These are phyloP conservation scores for Bufotes viridis DNA, from an alignment of 2,797 vertebrate genomes.

Conservation along the genomic window DNA sequence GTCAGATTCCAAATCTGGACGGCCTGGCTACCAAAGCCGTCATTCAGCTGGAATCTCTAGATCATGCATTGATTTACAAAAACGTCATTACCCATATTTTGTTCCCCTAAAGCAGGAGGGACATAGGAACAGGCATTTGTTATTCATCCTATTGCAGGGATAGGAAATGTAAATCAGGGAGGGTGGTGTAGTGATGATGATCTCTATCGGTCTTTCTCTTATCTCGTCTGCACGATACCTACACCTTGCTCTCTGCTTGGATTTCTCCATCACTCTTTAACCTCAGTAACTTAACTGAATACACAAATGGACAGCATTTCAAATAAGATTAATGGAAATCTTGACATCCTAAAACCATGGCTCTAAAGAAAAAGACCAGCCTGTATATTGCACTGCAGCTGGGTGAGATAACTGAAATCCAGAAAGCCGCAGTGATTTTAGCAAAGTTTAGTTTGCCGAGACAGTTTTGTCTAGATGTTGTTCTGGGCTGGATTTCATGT, in stretches of 20 bases:
- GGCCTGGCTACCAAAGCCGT: neutral
- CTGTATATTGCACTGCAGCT: neutral
- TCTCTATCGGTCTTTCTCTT: constrained; percentile 21
- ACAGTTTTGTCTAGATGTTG: too few species aligned
- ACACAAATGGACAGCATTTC: neutral
- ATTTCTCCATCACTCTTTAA: constrained; percentile 13
- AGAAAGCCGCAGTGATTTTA: too few species aligned
- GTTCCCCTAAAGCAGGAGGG: neutral
- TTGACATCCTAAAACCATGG: neutral
- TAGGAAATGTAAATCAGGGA: constrained; percentile 18
- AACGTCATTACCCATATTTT: constrained; percentile 4
- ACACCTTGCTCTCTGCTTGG: constrained; percentile 14
- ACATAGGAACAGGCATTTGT: neutral
- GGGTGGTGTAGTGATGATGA: neutral
- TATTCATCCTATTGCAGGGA: neutral
- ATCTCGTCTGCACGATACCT: constrained; percentile 19
- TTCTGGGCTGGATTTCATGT: too few species aligned
- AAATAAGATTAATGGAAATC: neutral
- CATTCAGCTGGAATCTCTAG: neutral
- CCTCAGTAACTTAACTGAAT: neutral
- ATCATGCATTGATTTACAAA: constrained; percentile 22
- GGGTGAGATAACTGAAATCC: too few species aligned
- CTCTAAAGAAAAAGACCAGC: neutral
- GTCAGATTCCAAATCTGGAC: neutral
- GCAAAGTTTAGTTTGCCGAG: too few species aligned